Percentiles rank a stretch among this genome's conserved stretches.
Conservation (phyloP, 2,888 invertebrate species). For the Dynastes tityus region DNA sequence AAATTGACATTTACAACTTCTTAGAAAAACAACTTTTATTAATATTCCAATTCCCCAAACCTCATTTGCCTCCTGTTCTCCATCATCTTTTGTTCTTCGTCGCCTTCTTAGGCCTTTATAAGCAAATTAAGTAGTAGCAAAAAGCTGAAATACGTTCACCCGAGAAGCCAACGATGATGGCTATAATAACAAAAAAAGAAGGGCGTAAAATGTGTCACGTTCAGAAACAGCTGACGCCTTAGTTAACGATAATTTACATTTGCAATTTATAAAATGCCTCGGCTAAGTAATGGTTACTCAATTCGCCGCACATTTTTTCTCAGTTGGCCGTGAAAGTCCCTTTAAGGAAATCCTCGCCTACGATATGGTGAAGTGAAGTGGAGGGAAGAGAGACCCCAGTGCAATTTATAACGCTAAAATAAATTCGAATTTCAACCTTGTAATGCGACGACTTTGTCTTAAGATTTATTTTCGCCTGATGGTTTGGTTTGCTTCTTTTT, state of each 20-base stretch:
- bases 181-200: no score
- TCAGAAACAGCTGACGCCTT: conserved; percentile 60
- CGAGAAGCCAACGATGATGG: no score
- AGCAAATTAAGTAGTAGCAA: no score
- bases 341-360: no score
- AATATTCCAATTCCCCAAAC: no score
- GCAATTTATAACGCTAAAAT: conserved; percentile 42
- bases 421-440: conserved; percentile 37
- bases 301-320: conserved; percentile 25
- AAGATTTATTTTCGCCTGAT: conserved; percentile 25
- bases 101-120: no score
- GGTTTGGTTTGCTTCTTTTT: background rate
- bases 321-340: background rate
- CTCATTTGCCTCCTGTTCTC: no score
- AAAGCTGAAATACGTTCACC: no score
- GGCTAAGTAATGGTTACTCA: conserved; percentile 27
- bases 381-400: background rate
- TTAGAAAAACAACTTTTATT: no score
- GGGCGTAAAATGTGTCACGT: conserved; percentile 56
- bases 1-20: no score
- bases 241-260: conserved; percentile 55
- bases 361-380: background rate
- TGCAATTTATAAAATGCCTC: conserved; percentile 52
- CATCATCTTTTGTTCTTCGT: no score
- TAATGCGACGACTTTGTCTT: conserved; percentile 12